These are phyloP conservation scores for Eupleurogrammus muticus DNA, from an alignment of 2,797 vertebrate genomes.

Conservation along the genomic window DNA sequence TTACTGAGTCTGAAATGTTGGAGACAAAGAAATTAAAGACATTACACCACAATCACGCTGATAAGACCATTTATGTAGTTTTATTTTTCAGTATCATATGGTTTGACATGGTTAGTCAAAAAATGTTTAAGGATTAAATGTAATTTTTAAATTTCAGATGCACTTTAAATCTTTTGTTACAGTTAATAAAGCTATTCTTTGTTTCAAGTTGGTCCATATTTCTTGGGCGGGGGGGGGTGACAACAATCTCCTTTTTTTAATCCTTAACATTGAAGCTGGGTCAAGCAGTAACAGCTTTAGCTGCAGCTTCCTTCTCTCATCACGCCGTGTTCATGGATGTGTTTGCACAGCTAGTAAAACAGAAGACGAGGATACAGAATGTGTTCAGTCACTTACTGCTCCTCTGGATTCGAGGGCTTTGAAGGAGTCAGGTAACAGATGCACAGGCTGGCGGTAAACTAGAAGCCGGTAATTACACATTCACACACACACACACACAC, in stretches of 20 bases:
- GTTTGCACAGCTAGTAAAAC: constrained; percentile 27
- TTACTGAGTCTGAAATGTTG: no score
- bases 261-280: background rate
- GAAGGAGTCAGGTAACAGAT: constrained; percentile 61
- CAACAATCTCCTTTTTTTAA: background rate
- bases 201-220: no score
- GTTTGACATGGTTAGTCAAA: no score
- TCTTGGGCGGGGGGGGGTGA: no score
- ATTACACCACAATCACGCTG: no score
- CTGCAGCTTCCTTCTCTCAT: background rate
- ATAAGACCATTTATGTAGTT: no score
- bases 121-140: no score
- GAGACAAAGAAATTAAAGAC: no score
- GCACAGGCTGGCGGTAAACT: constrained; percentile 48
- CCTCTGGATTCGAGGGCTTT: constrained; percentile 44
- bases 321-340: background rate
- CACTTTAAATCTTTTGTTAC: no score
- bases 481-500: background rate
- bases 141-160: no score
- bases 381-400: constrained; percentile 32
- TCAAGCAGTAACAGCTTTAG: background rate
- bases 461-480: constrained; percentile 52
- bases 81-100: no score
- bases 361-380: constrained; percentile 32
- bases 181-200: no score